phyloP scores from a whole-genome alignment of 1,140 invertebrate genomes.

The Neotoxoptera formosana region DNA sequence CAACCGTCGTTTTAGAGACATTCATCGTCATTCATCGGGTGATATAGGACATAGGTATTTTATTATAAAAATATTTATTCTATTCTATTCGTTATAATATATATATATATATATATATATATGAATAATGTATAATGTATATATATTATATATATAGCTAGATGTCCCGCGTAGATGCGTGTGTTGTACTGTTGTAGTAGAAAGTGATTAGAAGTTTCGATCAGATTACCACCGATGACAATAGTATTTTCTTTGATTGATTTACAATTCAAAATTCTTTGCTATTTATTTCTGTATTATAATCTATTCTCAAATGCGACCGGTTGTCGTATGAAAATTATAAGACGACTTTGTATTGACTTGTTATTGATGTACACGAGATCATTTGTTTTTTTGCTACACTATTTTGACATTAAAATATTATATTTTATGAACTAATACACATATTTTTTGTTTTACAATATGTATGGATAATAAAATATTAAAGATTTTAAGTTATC shows the following conservation, averaged over 20 bases:
- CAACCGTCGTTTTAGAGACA: neutral
- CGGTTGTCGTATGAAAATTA: neutral
- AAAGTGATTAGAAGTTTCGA: constrained; percentile 33
- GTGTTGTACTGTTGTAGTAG: neutral
- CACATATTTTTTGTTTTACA: neutral
- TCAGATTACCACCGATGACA: neutral
- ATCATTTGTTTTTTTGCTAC: neutral
- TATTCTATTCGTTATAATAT: neutral
- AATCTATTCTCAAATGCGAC: neutral
- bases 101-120: neutral
- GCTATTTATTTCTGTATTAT: neutral
- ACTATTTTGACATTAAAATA: neutral
- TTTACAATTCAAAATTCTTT: neutral
- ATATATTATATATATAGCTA: neutral
- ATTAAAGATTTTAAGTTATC: neutral
- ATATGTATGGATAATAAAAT: neutral
- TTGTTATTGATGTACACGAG: neutral
- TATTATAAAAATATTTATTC: neutral
- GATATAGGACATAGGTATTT: neutral
- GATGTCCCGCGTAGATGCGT: neutral
- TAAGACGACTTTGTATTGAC: neutral
- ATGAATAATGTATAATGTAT: too few species aligned
- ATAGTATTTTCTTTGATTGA: neutral
- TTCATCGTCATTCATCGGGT: neutral
- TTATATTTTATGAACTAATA: neutral